Evolutionary conservation across 2,888 invertebrate species (phyloP), one percentile per base, ranked within the genome.

Genomic region (Apotomis capreana): DNA sequence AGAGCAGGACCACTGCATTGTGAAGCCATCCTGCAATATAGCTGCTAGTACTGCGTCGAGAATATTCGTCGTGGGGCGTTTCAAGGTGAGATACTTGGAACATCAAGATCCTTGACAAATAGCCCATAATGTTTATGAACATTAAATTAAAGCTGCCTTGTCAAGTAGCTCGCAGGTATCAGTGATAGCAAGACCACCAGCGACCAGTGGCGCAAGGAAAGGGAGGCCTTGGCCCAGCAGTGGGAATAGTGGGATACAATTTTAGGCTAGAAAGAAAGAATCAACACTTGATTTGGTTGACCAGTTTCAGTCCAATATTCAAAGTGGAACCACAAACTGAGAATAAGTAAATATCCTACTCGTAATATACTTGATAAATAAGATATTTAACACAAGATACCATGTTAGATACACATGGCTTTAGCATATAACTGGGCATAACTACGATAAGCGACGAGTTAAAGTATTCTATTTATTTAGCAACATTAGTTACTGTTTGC

Each of bases 61-160:
- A 96, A 96, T 74, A 97, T 99, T 68, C 94, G 69, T 97, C 97
- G 0, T 99, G 99, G 98, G 84, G 88, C 68, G 92, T 95, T 6
- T 94, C 99, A 69, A 94, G 95, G 96, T 96, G 87, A 85, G 74
- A 65, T 5, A 59, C 4, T 9, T 5, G 5, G 5, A 5, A 12
- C 9, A 12, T 44, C 44, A 26, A 26, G 26, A 1, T 2, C 26
- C 26, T 26, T 26, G 26, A 26, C 26, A 26, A 26, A 2, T 26
- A 26, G 26, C 26, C 26, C 26, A 26, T 26, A 26, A 26, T 26
- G 26, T 26, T 26, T 26, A 26, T 0, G 26, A 26, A 26, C 26
- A 26, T 26, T 26, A 26, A 26, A 26, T 26, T 26, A 26, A 26
- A 15, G 15, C 26, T 26, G 26, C 26, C 26, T 26, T 26, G 26